Evolutionary conservation across 2,113 vertebrate species (phyloP), one percentile per base, ranked within the genome.

Genomic region (Tretioscincus oriximinensis): DNA sequence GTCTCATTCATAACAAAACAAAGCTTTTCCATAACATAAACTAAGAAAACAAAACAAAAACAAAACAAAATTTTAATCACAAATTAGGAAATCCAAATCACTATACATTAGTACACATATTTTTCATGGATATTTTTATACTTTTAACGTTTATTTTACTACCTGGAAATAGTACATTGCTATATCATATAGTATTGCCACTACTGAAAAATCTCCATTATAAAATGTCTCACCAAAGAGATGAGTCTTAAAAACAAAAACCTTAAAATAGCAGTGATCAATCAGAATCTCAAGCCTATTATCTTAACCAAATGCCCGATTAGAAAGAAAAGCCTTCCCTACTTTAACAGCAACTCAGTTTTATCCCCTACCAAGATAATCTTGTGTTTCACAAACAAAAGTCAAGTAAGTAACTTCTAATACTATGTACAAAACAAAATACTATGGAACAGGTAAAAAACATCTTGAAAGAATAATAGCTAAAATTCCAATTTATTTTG

Each of bases 241-340:
- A 91, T 86, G 81, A 89, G 89, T 86, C 91, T 91, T 88, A 86
- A 90, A 90, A 41, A 41, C 35, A 41, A 41, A 58, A 58, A 85
- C 58, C 88, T 93, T 90, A 93, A 93, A 92, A 92, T 92, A 93
- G 90, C 84, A 86, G 89, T 86, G 88, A 88, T 90, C 90, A 91
- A 91, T 92, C 90, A 92, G 90, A 87, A 82, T 85, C 85, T 89
- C 88, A 93, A 92, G 90, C 90, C 88, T 89, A 92, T 93, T 92
- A 93, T 88, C 91, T 91, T 83, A 77, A 87, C 86, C 89, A 90
- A 93, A 93, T 88, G 84, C 91, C 92, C 61, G 89, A 89, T 91
- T 93, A 91, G 84, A 80, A 88, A 84, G 91, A 87, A 93, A 93
- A 92, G 90, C 90, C 86, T 84, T 91, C 88, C 86, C 86, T 77